Conservation (phyloP, 1,140 invertebrate species). For the Maniola jurtina region DNA sequence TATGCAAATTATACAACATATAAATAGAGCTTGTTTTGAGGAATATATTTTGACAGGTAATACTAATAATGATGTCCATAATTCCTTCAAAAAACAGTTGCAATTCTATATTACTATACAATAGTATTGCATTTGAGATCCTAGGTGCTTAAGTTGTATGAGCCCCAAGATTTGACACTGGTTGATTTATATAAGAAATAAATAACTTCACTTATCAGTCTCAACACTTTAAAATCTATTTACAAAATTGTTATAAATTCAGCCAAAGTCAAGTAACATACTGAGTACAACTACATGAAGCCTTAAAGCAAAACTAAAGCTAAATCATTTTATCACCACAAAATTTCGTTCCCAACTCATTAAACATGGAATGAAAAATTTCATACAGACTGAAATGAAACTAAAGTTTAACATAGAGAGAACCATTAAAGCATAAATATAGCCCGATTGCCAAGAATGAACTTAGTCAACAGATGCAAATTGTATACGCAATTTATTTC, state of each 20-base stretch:
- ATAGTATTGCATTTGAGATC: conserved; percentile 25
- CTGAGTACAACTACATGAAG: conserved; percentile 38
- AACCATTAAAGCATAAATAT: conserved; percentile 53
- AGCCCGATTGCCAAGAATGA: conserved; percentile 40
- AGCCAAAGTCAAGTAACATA: conserved; percentile 56
- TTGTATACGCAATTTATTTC: neutral
- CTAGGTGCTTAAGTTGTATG: conserved; percentile 28
- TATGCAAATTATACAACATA: conserved; percentile 36
- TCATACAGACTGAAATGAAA: conserved; percentile 43
- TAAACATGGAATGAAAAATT: conserved; percentile 59
- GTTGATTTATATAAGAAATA: conserved; percentile 70
- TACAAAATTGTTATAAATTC: conserved; percentile 70
- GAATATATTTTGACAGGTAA: conserved; percentile 14
- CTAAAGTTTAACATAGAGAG: conserved; percentile 47
- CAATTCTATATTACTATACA: conserved; percentile 23
- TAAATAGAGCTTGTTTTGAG: conserved; percentile 46
- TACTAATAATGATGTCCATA: conserved; percentile 9
- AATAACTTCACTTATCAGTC: conserved; percentile 76
- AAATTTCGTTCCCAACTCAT: conserved; percentile 18
- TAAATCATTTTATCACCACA: conserved; percentile 24
- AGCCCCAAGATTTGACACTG: conserved; percentile 64
- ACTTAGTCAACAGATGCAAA: conserved; percentile 21
- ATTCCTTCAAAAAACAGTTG: conserved; percentile 11
- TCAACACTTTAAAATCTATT: conserved; percentile 73
- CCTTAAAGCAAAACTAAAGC: conserved; percentile 24